Evolutionary conservation across 2,888 invertebrate genomes (phyloP).

Genomic region (Nomada hirtipes): DNA sequence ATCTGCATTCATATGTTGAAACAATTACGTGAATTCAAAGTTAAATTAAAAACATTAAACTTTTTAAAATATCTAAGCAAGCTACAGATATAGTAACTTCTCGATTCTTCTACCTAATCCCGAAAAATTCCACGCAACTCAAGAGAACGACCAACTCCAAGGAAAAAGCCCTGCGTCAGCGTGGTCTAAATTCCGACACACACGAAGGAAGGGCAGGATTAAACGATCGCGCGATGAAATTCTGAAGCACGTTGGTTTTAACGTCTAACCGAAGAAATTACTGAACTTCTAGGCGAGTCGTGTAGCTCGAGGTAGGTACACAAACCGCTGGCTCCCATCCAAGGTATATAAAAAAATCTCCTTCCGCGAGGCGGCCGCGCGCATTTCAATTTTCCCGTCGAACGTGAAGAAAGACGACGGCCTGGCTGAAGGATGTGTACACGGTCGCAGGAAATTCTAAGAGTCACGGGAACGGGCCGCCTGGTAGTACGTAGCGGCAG

Average conservation of each 20-base stretch:
- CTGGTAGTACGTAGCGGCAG: slow-evolving; percentile 10
- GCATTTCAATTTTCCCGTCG: slow-evolving; percentile 62
- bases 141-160: background rate
- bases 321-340: slow-evolving; percentile 49
- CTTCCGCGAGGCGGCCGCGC: slow-evolving; percentile 35
- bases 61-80: no score
- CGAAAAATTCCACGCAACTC: no score
- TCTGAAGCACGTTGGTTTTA: background rate
- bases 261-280: slow-evolving; percentile 25
- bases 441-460: slow-evolving; percentile 45
- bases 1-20: no score
- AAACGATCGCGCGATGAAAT: background rate
- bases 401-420: slow-evolving; percentile 47
- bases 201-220: background rate
- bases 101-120: no score
- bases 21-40: no score
- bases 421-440: slow-evolving; percentile 41
- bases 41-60: no score
- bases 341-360: slow-evolving; percentile 24
- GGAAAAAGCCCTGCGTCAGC: background rate
- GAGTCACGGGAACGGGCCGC: slow-evolving; percentile 51
- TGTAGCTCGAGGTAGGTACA: slow-evolving; percentile 19
- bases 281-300: slow-evolving; percentile 8
- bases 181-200: background rate
- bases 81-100: no score